phyloP scores from a whole-genome alignment of 2,888 invertebrate genomes.

The Drosophila nigritarsus region DNA sequence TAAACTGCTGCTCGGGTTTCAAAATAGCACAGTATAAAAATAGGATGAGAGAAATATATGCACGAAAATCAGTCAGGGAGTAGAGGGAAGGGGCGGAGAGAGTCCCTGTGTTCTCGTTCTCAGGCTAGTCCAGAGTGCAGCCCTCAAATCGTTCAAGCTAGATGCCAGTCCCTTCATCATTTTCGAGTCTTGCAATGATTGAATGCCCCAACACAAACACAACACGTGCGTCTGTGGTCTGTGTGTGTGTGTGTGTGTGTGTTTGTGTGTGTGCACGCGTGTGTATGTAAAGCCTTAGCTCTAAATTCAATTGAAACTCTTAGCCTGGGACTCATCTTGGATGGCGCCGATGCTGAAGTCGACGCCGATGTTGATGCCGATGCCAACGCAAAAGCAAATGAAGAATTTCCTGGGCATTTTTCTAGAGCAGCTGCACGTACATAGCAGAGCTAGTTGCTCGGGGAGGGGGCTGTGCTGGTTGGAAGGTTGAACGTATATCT shows the following conservation, averaged over 20 bases:
- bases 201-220: conserved; percentile 63
- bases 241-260: neutral
- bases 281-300: conserved; percentile 52
- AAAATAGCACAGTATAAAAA: conserved; percentile 29
- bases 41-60: conserved; percentile 18
- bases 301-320: conserved; percentile 78
- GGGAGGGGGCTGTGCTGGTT: neutral
- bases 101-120: neutral
- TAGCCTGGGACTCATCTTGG: conserved; percentile 54
- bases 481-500: conserved; percentile 14
- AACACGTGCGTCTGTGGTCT: neutral
- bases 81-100: neutral
- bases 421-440: conserved; percentile 67
- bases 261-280: neutral
- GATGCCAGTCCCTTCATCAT: conserved; percentile 38
- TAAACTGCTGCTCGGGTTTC: conserved; percentile 17
- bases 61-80: conserved; percentile 59
- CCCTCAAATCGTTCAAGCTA: conserved; percentile 18
- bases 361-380: conserved; percentile 12
- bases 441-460: conserved; percentile 13
- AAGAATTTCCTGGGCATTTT: conserved; percentile 78
- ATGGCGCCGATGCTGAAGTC: conserved; percentile 27
- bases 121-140: neutral
- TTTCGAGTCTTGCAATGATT: conserved; percentile 73
- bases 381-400: conserved; percentile 58